Base-by-base conservation (phyloP, 2,113 vertebrate species). In the Neodon shergylaensis region DNA sequence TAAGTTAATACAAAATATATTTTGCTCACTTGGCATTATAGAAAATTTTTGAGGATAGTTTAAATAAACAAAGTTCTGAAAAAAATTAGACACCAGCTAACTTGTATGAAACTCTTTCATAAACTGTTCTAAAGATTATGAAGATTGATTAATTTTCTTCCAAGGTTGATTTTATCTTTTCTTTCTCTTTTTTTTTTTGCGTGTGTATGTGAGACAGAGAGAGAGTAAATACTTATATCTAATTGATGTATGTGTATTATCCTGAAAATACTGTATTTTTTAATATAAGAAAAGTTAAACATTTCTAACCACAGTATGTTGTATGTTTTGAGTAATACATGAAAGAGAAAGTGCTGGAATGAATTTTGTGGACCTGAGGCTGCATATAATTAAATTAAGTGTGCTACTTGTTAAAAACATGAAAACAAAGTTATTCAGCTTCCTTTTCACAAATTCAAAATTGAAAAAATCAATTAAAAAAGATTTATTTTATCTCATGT, bases 331-430 rank as follows among this genome's bases (percentile, higher is more conserved):
- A 84, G 26, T 88, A 54, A 2, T 24, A 94, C 5, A 26, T 5
- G 1, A 0, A 63, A 44, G 0, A 26, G 1, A 17, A 63, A 7
- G 2, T 77, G 44, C 6, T 73, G 44, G 72, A 11, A 3, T 52
- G 22, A 66, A 83, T 63, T 42, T 24, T 72, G 58, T n/a, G 13
- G n/a, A 12, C 44, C 0, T 31, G 36, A 3, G 0, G 9, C 2
- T 76, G 24, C 72, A 44, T 91, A 66, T 26, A 79, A 10, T 33
- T n/a, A 93, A 90, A 78, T 65, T n/a, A 90, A 89, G 24, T 73
- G 28, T 58, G n/a, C 19, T 36, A 42, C 49, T 1, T 58, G 3
- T 58, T 70, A 74, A 26, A 63, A 77, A 76, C 58, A 81, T 39
- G 73, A 86, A 19, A 77, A 58, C 19, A 21, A 28, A 74, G 26